Base-by-base conservation (phyloP, 2,888 invertebrate species). In the Drosophila dives region DNA sequence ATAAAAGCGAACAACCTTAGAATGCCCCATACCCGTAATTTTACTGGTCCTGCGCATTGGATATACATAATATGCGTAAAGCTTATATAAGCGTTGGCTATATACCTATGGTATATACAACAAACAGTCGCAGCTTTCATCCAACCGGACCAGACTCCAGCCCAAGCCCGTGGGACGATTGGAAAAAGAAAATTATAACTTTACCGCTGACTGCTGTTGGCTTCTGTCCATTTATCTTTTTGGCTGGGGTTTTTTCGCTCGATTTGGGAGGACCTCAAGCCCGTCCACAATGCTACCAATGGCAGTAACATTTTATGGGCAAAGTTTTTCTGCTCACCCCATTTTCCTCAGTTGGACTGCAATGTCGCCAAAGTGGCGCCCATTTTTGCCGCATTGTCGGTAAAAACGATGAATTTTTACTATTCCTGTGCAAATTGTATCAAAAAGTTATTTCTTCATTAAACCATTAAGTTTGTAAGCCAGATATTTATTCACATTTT, bases 361-460 rank as follows among this genome's bases (percentile, higher is more conserved):
- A 64, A 58, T 49, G 82, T 80, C 92, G 92, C 81, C 92, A 84
- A 77, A 77, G 83, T 81, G 92, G 92, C 92, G 92, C 92, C 92
- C 92, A 89, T 80, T 87, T 90, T 91, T 91, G 91, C 79, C 92
- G 92, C 92, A 92, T 83, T 89, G 84, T 77, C 77, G 77, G 59
- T 66, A 23, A 61, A 55, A 55, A 23, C 17, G 40, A 29, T 38
- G 17, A 49, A 59, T 62, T 77, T 72, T 48, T 50, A 20, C n/a
- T 20, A 42, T 61, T 54, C 42, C 58, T 50, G 26, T n/a, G 40
- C n/a, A 66, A 26, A 40, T 54, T 26, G 12, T 64, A 7, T 38
- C 32, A n/a, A 5, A 12, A 32, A 62, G 26, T 36, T 11, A 33
- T 38, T 11, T 15, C 15, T 6, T n/a, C 23, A 33, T 33, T 50